These are phyloP conservation scores for Micoletzkya japonica DNA, from an alignment of 2,888 invertebrate species.

Conservation along the genomic window DNA sequence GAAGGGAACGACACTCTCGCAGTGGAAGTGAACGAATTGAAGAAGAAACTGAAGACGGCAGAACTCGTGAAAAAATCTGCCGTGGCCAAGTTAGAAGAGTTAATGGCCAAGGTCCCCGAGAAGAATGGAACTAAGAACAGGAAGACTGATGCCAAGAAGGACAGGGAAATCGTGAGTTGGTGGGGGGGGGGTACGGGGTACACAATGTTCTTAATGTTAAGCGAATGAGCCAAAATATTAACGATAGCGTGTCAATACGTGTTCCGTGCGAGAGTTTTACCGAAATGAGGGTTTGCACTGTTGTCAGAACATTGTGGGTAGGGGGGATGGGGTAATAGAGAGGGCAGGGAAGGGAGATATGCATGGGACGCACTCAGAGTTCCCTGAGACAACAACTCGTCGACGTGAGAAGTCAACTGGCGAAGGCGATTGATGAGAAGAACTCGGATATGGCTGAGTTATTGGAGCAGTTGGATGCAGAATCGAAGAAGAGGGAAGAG, in stretches of 20 bases:
- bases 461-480: no score
- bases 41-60: slow-evolving; percentile 43
- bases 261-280: background rate
- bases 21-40: slow-evolving; percentile 33
- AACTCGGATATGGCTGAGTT: background rate
- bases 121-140: slow-evolving; percentile 66
- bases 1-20: no score
- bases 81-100: slow-evolving; percentile 93
- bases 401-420: slow-evolving; percentile 8
- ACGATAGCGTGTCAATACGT: background rate
- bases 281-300: background rate
- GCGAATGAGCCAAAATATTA: background rate
- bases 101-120: slow-evolving; percentile 88
- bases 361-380: no score
- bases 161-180: slow-evolving; percentile 79
- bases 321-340: no score
- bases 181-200: background rate
- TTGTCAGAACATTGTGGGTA: no score
- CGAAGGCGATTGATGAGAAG: slow-evolving; percentile 7
- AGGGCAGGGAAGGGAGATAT: no score
- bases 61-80: slow-evolving; percentile 68
- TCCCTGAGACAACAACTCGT: slow-evolving; percentile 6
- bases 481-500: slow-evolving; percentile 3
- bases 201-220: background rate
- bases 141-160: slow-evolving; percentile 85